phyloP scores from a whole-genome alignment of 2,797 vertebrate genomes.

The Xenentodon cancila region DNA sequence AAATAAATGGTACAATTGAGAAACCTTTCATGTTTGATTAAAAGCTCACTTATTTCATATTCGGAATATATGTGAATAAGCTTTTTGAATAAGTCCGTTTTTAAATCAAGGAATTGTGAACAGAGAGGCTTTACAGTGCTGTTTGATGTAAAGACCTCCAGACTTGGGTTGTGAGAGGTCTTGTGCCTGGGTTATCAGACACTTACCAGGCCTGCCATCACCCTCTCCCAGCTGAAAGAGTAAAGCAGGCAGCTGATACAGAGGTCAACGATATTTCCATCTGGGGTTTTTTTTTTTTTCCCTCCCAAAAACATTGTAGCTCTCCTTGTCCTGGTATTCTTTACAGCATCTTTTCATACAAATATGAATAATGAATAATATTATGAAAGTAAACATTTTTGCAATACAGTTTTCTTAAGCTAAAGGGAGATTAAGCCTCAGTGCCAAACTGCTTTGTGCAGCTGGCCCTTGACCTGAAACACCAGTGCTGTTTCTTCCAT shows the following conservation, averaged over 20 bases:
- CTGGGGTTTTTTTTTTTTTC: neutral
- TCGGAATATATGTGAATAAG: neutral
- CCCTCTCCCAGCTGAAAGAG: constrained; percentile 45
- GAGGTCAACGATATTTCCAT: constrained; percentile 40
- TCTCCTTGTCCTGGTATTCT: neutral
- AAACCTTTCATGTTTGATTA: no score
- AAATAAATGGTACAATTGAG: no score
- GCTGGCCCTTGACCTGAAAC: neutral
- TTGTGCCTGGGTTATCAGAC: constrained; percentile 70
- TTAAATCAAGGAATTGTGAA: constrained; percentile 40
- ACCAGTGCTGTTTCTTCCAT: constrained; percentile 2
- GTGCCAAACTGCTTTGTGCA: neutral
- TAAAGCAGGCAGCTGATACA: constrained; percentile 30
- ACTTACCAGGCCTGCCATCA: constrained; percentile 61
- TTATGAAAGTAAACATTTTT: no score
- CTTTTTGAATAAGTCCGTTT: constrained; percentile 44
- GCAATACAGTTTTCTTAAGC: no score
- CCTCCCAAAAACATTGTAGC: constrained; percentile 1
- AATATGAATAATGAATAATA: no score
- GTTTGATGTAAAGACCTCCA: constrained; percentile 41
- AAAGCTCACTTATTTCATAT: no score
- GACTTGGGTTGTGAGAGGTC: constrained; percentile 38
- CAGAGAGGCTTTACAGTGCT: constrained; percentile 32
- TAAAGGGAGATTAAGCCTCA: no score
- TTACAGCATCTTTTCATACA: no score